Percentiles rank a stretch among this genome's conserved stretches.
Evolutionary conservation across 2,113 vertebrate genomes (phyloP).

Genomic region (Oreochromis spilurus): DNA sequence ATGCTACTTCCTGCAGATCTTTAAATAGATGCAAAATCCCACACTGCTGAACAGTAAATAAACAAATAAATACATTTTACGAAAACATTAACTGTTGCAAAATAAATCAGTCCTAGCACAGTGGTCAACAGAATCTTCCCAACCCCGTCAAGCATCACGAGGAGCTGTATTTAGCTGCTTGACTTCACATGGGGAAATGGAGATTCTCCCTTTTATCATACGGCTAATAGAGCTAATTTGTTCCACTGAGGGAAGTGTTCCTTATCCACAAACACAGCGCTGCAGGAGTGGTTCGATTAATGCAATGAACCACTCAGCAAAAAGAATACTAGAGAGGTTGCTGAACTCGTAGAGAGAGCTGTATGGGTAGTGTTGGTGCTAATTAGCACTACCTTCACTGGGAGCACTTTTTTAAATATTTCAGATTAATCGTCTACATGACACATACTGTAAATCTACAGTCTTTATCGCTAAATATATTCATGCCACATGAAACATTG

Average conservation of each 20-base stretch:
- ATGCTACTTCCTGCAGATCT: slow-evolving; percentile 50
- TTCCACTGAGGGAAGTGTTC: slow-evolving; percentile 61
- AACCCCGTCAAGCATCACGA: slow-evolving; percentile 1
- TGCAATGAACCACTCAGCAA: slow-evolving; percentile 44
- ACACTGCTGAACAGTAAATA: neutral
- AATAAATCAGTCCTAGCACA: slow-evolving; percentile 4
- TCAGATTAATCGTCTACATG: slow-evolving; percentile 22
- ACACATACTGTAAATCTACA: slow-evolving; percentile 17
- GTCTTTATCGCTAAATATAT: slow-evolving; percentile 17
- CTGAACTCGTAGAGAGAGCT: slow-evolving; percentile 10
- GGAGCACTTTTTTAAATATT: slow-evolving; percentile 18
- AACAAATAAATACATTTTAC: neutral
- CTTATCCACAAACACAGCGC: slow-evolving; percentile 47
- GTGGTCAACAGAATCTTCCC: slow-evolving; percentile 23
- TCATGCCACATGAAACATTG: slow-evolving; percentile 6
- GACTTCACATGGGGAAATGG: slow-evolving; percentile 39
- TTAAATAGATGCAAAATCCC: slow-evolving; percentile 62
- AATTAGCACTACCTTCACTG: slow-evolving; percentile 48
- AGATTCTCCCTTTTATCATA: slow-evolving; percentile 57
- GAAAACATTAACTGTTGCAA: neutral
- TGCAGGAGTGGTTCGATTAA: slow-evolving; percentile 56
- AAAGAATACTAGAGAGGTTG: slow-evolving; percentile 46
- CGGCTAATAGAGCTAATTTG: slow-evolving; percentile 65
- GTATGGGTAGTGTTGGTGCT: slow-evolving; percentile 30
- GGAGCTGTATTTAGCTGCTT: slow-evolving; percentile 25